Conservation (phyloP, 2,888 invertebrate species). For the Tetragonula carbonaria region DNA sequence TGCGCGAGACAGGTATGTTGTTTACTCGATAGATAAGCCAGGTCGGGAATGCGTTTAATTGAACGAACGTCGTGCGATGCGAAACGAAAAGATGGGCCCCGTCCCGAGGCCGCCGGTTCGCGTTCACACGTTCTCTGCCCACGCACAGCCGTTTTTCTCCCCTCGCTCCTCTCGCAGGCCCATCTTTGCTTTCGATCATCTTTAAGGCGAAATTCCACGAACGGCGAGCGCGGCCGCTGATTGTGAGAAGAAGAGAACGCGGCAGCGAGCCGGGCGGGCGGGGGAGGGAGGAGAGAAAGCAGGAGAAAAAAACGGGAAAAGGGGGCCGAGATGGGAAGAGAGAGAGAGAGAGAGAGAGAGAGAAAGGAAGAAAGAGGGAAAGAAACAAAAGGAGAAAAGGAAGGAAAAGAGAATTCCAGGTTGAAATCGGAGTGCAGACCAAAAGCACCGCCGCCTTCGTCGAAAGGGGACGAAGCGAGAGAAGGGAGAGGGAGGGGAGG, state of each 20-base stretch:
- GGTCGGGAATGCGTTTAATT: background rate
- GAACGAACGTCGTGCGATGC: too few relatives aligned
- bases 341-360: background rate
- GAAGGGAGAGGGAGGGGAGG: background rate
- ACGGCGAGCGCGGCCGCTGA: slow-evolving; percentile 42
- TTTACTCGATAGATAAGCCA: background rate
- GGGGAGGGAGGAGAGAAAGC: background rate
- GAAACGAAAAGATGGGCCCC: too few relatives aligned
- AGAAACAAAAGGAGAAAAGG: background rate
- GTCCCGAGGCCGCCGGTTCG: too few relatives aligned
- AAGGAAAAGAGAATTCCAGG: slow-evolving; percentile 57
- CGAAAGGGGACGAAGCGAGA: slow-evolving; percentile 8
- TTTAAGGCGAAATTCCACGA: slow-evolving; percentile 64
- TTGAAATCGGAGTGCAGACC: slow-evolving; percentile 70
- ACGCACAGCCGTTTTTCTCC: slow-evolving; percentile 44
- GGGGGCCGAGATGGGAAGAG: background rate
- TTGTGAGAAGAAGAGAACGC: slow-evolving; percentile 28
- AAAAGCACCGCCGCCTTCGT: slow-evolving; percentile 66
- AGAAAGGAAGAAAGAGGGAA: background rate
- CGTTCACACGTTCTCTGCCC: slow-evolving; percentile 66
- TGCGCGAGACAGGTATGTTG: background rate
- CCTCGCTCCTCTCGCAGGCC: background rate
- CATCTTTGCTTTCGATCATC: slow-evolving; percentile 68
- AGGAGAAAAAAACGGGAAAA: background rate
- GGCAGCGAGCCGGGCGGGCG: slow-evolving; percentile 15